Evolutionary conservation across 2,113 vertebrate genomes (phyloP).

Genomic region (Rhipidura dahli): DNA sequence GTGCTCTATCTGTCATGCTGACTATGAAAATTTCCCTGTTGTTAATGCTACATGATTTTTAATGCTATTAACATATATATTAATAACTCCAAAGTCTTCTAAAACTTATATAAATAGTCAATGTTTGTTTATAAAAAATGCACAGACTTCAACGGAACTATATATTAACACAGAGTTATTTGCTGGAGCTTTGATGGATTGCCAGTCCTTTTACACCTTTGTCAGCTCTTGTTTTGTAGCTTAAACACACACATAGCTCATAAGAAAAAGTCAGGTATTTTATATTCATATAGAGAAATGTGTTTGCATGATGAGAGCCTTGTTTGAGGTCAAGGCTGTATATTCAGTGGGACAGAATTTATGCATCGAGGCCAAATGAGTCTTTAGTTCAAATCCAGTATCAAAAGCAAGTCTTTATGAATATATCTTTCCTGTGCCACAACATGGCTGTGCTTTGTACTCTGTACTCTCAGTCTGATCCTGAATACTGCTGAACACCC

Average conservation of each 20-base stretch:
- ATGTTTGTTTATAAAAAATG: background rate
- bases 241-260: background rate
- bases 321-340: slow-evolving; percentile 11
- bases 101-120: background rate
- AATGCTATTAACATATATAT: background rate
- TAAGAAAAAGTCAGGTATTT: background rate
- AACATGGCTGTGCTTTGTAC: background rate
- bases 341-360: slow-evolving; percentile 13
- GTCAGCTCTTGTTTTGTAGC: background rate
- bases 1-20: background rate
- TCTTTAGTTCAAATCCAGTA: background rate
- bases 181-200: background rate
- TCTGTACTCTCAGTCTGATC: background rate
- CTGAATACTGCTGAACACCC: background rate
- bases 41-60: background rate
- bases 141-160: background rate
- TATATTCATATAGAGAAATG: background rate
- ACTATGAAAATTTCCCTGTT: background rate
- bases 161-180: background rate
- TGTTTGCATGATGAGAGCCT: background rate
- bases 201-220: background rate
- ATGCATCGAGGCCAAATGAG: background rate
- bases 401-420: background rate
- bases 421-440: background rate
- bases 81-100: background rate